These are phyloP conservation scores for Neoseiulus cucumeris DNA, from an alignment of 1,140 invertebrate genomes.

Conservation along the genomic window DNA sequence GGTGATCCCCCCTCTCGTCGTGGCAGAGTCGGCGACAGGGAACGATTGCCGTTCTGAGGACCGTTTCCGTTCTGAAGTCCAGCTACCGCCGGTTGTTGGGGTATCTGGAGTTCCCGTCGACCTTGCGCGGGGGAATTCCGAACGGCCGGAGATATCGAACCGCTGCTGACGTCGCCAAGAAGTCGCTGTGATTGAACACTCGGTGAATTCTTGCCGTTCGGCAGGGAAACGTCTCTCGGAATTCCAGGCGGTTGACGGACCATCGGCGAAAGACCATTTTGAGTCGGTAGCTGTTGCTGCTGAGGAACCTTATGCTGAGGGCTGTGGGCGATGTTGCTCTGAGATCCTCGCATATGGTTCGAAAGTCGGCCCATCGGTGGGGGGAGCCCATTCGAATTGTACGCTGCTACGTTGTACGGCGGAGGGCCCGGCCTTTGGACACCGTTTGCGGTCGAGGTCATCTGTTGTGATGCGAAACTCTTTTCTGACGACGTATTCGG, in stretches of 20 bases:
- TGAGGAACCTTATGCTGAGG: background rate
- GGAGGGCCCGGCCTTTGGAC: constrained; percentile 17
- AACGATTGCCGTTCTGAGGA: background rate
- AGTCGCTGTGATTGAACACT: background rate
- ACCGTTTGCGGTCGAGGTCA: constrained; percentile 20
- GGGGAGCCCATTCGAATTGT: background rate
- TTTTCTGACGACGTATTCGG: constrained; percentile 1
- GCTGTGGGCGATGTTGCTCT: background rate
- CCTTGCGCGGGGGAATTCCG: constrained; percentile 4
- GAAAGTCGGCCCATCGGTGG: background rate
- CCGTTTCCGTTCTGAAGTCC: background rate
- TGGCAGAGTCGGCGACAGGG: constrained; percentile 5
- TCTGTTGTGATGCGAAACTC: background rate
- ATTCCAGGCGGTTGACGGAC: background rate
- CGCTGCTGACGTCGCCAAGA: constrained; percentile 10
- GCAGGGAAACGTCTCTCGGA: background rate
- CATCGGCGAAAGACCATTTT: background rate
- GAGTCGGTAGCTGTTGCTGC: background rate
- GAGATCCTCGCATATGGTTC: background rate
- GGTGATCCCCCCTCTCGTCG: background rate
- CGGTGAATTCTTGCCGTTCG: constrained; percentile 8
- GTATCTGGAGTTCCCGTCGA: background rate
- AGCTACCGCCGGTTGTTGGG: background rate
- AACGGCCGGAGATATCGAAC: background rate
- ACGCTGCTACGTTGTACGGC: background rate